Conservation (phyloP, 2,888 invertebrate genomes). For the Corbicula japonica region DNA sequence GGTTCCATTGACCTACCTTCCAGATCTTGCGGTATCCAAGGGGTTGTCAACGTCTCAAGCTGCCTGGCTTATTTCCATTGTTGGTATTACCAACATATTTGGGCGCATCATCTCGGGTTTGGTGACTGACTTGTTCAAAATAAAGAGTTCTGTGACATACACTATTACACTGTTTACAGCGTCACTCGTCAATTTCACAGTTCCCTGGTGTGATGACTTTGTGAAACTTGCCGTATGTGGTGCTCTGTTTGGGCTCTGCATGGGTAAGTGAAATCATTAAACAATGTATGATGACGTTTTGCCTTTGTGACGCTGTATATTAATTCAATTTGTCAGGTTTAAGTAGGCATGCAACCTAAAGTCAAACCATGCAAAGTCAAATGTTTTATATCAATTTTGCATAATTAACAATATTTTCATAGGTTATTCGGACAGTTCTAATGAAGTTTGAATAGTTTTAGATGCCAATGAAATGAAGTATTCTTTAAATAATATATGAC, state of each 20-base stretch:
- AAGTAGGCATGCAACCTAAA: too few relatives aligned
- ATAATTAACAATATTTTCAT: too few relatives aligned
- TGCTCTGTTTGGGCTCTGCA: constrained; percentile 82
- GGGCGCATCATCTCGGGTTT: constrained; percentile 79
- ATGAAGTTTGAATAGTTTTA: too few relatives aligned
- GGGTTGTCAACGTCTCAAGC: constrained; percentile 73
- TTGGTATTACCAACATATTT: constrained; percentile 81
- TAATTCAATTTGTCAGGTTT: too few relatives aligned
- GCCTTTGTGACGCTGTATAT: too few relatives aligned
- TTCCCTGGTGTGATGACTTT: constrained; percentile 79
- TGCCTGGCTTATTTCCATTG: constrained; percentile 82
- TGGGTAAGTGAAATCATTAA: constrained; percentile 85
- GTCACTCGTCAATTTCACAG: constrained; percentile 70
- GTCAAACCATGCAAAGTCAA: too few relatives aligned
- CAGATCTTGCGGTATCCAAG: constrained; percentile 79
- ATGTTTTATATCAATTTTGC: too few relatives aligned
- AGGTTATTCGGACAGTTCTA: too few relatives aligned
- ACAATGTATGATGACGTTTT: too few relatives aligned
- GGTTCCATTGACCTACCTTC: constrained; percentile 79
- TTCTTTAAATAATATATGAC: too few relatives aligned
- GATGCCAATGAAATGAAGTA: too few relatives aligned
- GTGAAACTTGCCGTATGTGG: constrained; percentile 68
- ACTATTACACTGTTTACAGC: constrained; percentile 75
- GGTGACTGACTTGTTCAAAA: constrained; percentile 73
- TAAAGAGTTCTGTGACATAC: constrained; percentile 78